Base-by-base conservation (phyloP, 1,140 invertebrate species). In the Chironomus striatipennis region DNA sequence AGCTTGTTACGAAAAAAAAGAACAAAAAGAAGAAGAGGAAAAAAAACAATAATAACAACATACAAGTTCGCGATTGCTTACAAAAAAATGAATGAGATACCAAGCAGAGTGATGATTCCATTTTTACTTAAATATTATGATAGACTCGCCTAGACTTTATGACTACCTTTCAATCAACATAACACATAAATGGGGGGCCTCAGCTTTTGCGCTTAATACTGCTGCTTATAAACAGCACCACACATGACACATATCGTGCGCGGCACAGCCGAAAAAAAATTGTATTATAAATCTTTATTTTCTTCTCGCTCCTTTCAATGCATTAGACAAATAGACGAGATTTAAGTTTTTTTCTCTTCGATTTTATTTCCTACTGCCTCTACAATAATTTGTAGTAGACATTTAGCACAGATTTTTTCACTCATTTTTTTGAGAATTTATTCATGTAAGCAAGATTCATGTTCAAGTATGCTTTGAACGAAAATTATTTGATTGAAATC, bases 141-240 rank as follows among this genome's bases (percentile, higher is more conserved):
- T 70, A 21, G 65, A 70, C 7, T 70, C 18, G 65, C 12, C 12
- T 70, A 70, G 65, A 70, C 65, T 20, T 21, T 21, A 20, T 70
- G 65, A 10, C 65, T 70, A 70, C 65, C 65, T 70, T 70, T 70
- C 65, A 70, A 70, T 20, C 65, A 20, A 20, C 18, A 21, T 70
- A 18, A 18, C 12, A n/a, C 12, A 57, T 15, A n/a, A 57, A 15
- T 34, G 24, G 24, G 24, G 24, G 24, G 24, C 24, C 43, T 47
- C 12, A 57, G 47, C 12, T 57, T 57, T 12, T n/a, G 47, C 47
- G n/a, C n/a, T 57, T 15, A 57, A n/a, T 57, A n/a, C 12, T 57
- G 12, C 5, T 34, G 24, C 24, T 34, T 34, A 34, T n/a, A 15
- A 57, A 57, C 47, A 10, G n/a, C 12, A 15, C 24, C 47, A 57